Evolutionary conservation across 2,113 vertebrate genomes (phyloP).

Genomic region (Dicaeum eximium): DNA sequence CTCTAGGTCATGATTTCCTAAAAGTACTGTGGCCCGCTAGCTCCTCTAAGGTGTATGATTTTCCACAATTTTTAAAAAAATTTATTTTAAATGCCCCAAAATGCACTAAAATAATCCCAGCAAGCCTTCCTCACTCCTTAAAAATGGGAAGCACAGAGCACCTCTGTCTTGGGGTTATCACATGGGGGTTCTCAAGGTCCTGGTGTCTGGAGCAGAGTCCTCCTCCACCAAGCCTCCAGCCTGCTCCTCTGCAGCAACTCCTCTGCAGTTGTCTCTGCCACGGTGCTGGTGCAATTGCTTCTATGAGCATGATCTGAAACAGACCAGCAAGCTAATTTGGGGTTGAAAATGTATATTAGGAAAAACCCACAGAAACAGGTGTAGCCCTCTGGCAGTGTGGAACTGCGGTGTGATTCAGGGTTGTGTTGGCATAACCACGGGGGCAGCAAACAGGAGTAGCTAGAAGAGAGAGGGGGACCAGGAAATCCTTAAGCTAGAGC

Average conservation of each 20-base stretch:
- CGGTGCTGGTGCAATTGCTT: rapidly evolving
- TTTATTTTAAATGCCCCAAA: not conserved
- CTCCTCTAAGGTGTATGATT: not conserved
- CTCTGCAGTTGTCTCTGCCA: rapidly evolving
- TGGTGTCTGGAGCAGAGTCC: not conserved
- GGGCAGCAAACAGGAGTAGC: constrained; percentile 13
- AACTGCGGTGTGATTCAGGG: not conserved
- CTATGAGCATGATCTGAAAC: not conserved
- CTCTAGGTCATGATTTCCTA: not conserved
- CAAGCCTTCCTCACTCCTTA: not conserved
- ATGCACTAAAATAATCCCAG: not conserved
- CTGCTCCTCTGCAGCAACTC: rapidly evolving
- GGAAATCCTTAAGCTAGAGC: constrained; percentile 31
- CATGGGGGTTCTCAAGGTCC: rapidly evolving
- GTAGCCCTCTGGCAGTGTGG: not conserved
- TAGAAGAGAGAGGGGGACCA: not conserved
- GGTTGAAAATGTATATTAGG: not conserved
- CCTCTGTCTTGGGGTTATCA: not conserved
- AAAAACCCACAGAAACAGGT: not conserved
- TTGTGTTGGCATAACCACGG: not conserved
- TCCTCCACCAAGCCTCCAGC: not conserved
- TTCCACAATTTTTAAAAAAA: not conserved
- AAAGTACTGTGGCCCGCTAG: not conserved
- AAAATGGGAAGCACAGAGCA: not conserved
- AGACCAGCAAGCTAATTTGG: not conserved